These are phyloP conservation scores for Melanaphis sacchari DNA, from an alignment of 1,140 invertebrate species.

Conservation along the genomic window DNA sequence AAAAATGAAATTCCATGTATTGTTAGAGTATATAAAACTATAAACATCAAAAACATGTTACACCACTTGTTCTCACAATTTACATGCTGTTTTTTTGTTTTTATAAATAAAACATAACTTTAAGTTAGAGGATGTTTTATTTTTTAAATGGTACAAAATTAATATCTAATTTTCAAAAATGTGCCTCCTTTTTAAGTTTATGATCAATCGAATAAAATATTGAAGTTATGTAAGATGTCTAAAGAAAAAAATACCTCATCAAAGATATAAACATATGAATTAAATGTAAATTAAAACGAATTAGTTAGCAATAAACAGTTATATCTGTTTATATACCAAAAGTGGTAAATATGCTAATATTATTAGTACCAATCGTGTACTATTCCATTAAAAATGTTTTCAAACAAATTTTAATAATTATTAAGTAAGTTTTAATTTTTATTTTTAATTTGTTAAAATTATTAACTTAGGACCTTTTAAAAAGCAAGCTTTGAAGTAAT, in stretches of 20 bases:
- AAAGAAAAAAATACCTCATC: not conserved
- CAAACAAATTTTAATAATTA: not conserved
- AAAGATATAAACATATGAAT: not conserved
- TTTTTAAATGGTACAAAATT: not conserved
- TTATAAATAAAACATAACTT: not conserved
- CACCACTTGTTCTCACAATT: not conserved
- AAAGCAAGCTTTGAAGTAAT: not conserved
- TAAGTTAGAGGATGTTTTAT: not conserved
- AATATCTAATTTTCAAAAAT: not conserved
- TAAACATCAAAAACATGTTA: not conserved
- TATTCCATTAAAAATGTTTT: not conserved
- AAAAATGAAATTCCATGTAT: not conserved
- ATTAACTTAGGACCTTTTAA: not conserved
- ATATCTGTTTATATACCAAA: not conserved
- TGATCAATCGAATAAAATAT: not conserved
- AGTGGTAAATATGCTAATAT: not conserved
- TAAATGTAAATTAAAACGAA: not conserved
- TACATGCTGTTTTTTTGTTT: not conserved
- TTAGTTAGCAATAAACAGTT: not conserved
- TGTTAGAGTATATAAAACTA: not conserved
- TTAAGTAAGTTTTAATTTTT: not conserved
- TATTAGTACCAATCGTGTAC: not conserved
- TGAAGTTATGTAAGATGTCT: not conserved
- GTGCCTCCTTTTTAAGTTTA: not conserved
- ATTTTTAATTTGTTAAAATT: not conserved